A percentile compares a stretch with the other conserved stretches of the same genome.
phyloP scores from a whole-genome alignment of 2,797 vertebrate species.

The Chelon auratus region DNA sequence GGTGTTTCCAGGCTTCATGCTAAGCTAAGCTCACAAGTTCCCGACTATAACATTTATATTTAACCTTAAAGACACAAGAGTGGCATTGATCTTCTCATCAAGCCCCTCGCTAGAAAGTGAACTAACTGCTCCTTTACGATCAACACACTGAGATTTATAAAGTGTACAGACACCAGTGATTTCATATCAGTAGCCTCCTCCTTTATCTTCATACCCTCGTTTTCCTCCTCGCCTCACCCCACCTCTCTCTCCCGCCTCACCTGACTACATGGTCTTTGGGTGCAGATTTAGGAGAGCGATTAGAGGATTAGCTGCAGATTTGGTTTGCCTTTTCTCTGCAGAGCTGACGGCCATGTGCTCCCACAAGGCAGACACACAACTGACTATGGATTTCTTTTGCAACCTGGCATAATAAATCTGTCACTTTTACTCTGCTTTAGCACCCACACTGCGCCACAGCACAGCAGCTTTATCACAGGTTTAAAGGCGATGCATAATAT shows the following conservation, averaged over 20 bases:
- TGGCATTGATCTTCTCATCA: no score
- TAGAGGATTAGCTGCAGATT: slow-evolving; percentile 76
- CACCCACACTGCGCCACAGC: not conserved
- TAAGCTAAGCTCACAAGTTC: no score
- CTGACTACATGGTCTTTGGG: slow-evolving; percentile 48
- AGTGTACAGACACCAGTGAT: no score
- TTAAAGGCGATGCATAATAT: slow-evolving; percentile 7
- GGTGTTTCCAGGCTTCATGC: no score
- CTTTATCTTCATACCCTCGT: not conserved
- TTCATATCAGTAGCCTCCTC: not conserved
- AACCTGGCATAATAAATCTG: slow-evolving; percentile 48
- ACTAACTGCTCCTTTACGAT: not conserved
- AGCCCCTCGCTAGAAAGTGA: not conserved
- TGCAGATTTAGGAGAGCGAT: slow-evolving; percentile 65
- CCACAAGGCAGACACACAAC: slow-evolving; percentile 56
- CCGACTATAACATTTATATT: no score
- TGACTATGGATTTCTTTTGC: slow-evolving; percentile 66
- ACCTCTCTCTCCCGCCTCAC: not conserved
- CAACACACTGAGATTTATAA: no score
- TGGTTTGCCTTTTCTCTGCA: slow-evolving; percentile 56
- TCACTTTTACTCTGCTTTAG: slow-evolving; percentile 18
- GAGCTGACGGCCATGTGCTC: slow-evolving; percentile 35
- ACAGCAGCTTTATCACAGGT: slow-evolving; percentile 8
- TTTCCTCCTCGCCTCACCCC: slow-evolving; percentile 2
- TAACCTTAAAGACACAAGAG: no score